Base-by-base conservation (phyloP, 2,797 vertebrate genomes). In the Platyrinchus mystaceus region DNA sequence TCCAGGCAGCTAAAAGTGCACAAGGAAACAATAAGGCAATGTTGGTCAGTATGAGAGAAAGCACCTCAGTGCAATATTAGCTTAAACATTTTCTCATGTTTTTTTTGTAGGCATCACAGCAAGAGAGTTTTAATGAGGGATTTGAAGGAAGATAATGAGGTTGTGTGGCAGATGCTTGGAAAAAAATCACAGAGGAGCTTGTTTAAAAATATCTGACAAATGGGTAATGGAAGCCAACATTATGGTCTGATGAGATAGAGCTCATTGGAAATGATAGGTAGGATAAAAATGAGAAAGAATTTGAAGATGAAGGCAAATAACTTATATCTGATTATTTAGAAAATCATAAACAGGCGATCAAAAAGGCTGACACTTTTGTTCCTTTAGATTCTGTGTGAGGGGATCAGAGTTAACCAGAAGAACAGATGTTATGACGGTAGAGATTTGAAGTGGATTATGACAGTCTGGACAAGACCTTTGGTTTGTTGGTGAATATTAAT, bases 61-160 rank as follows among this genome's bases (percentile, higher is more conserved):
- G 49, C 0, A 0, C 83, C 53, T 87, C 46, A 19, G 23, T 64
- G 41, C 64, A 60, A 92, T 89, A 96, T 94, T 87, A 96, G 89
- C 58, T 89, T 74, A 94, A 95, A 93, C 13, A 87, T 92, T 91
- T 92, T 70, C 70, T 94, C 63, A 7, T 90, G 16, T 23, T 86
- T 88, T 90, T 90, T 94, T 93, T 88, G 71, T 84, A 89, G 37
- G 52, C 93, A 92, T 85, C 95, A 94, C 94, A 96, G 96, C 95
- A 95, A 96, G 94, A 89, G 87, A 87, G 91, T 89, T 96, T 95
- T 96, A 96, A 96, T 96, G 94, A 95, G 94, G 93, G 87, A 95
- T 95, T 89, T 94, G 82, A 95, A 87, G 32, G 75, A 95, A 93
- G 94, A 94, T 96, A 96, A 96, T 96, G 95, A 96, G 95, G 89